A percentile compares a stretch with the other conserved stretches of the same genome.
Evolutionary conservation across 1,140 invertebrate species (phyloP).

Genomic region (Magallana gigas): DNA sequence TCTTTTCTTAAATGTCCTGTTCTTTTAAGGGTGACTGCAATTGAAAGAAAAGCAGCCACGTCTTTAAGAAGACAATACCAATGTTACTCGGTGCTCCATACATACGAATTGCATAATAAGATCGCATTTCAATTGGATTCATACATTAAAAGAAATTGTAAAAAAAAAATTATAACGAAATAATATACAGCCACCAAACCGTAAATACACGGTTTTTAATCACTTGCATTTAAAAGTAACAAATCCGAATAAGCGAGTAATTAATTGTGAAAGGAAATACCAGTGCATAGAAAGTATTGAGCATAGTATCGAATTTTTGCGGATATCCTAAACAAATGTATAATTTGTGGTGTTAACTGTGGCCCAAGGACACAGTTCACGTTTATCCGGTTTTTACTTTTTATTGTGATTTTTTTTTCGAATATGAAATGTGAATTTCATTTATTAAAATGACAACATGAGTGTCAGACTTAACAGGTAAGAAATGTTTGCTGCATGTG

Average conservation of each 20-base stretch:
- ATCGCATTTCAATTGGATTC: conserved; percentile 19
- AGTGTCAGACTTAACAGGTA: neutral
- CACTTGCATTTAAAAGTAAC: neutral
- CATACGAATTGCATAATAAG: conserved; percentile 23
- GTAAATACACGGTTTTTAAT: conserved; percentile 17
- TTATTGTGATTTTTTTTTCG: neutral
- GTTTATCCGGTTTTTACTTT: neutral
- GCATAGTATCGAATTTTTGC: neutral
- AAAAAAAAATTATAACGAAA: neutral
- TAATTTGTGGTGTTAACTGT: neutral
- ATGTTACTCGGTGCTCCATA: neutral
- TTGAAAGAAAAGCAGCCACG: neutral
- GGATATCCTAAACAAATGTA: neutral
- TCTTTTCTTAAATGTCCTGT: conserved; percentile 28
- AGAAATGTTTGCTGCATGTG: neutral
- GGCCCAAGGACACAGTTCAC: neutral
- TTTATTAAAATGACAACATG: neutral
- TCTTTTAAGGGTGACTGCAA: conserved; percentile 24
- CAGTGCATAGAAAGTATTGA: neutral
- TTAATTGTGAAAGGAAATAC: conserved; percentile 19
- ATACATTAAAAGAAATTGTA: conserved; percentile 21
- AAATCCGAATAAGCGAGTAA: neutral
- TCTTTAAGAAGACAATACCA: conserved; percentile 14
- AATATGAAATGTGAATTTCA: neutral
- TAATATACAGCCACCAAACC: neutral